A percentile compares a stretch with the other conserved stretches of the same genome.
phyloP scores from a whole-genome alignment of 2,888 invertebrate species.

The Eutolmus rufibarbis region DNA sequence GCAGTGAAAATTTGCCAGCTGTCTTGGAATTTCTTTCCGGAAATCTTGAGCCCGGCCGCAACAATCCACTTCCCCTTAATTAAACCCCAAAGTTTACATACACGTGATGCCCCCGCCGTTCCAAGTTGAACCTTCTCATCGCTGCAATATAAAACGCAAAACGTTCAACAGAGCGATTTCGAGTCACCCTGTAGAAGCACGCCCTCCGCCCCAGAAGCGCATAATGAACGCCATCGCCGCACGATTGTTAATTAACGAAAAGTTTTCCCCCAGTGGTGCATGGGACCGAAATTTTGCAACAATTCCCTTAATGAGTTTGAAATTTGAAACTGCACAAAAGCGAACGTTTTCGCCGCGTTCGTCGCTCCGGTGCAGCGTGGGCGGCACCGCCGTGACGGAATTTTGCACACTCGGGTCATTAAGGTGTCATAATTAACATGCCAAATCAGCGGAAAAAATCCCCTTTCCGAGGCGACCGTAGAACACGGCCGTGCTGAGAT shows the following conservation, averaged over 20 bases:
- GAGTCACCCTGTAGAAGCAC: background rate
- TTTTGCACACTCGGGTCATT: background rate
- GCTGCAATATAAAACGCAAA: background rate
- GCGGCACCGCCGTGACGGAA: background rate
- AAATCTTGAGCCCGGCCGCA: background rate
- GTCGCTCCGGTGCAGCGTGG: background rate
- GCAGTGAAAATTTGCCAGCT: background rate
- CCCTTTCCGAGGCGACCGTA: background rate
- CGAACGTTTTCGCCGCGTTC: background rate
- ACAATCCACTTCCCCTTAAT: background rate
- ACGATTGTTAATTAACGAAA: constrained; percentile 22
- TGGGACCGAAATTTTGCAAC: constrained; percentile 2
- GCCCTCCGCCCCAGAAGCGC: background rate
- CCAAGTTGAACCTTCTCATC: background rate
- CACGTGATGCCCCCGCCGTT: background rate
- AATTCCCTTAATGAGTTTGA: constrained; percentile 25
- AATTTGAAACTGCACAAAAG: background rate
- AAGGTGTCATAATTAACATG: constrained; percentile 5
- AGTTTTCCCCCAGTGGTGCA: background rate
- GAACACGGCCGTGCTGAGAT: background rate
- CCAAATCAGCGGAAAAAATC: background rate
- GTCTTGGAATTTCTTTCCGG: background rate
- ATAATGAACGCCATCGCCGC: background rate
- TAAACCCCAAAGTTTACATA: background rate
- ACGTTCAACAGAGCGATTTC: background rate